A percentile compares a stretch with the other conserved stretches of the same genome.
Conservation (phyloP, 2,113 vertebrate species). For the pig (Sus scrofa) region T2T-Sscrofa CM000816.6:89110501-89111000, state of each 20-base stretch:
- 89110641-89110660: too few species aligned
- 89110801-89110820: too few species aligned
- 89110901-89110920: background rate
- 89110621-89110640: background rate
- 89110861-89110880: too few species aligned
- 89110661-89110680: too few species aligned
- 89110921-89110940: background rate
- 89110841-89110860: too few species aligned
- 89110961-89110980: background rate
- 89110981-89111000: background rate
- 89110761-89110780: too few species aligned
- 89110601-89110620: background rate
- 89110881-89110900: background rate
- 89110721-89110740: too few species aligned
- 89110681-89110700: too few species aligned
- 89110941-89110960: background rate
- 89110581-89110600: background rate
- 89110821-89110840: too few species aligned
- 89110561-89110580: slow-evolving; percentile 30
- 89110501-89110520: background rate
- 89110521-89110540: background rate
- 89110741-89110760: too few species aligned
- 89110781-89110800: too few species aligned
- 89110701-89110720: too few species aligned
- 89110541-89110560: background rate